Percentiles rank a stretch among this genome's conserved stretches.
Evolutionary conservation across 2,888 invertebrate genomes (phyloP).

Genomic region (Norana najaformis): DNA sequence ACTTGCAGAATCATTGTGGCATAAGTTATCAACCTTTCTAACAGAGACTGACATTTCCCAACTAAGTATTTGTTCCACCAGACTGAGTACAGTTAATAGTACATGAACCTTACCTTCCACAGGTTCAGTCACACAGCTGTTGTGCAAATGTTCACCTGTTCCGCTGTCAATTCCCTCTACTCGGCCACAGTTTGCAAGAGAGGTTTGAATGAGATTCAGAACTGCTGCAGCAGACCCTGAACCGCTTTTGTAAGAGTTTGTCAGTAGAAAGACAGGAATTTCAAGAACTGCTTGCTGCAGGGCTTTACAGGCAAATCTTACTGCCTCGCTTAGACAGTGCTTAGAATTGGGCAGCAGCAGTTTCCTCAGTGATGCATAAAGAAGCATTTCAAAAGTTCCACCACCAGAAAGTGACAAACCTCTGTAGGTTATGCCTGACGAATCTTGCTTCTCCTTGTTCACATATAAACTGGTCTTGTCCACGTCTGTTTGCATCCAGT

Average conservation of each 20-base stretch:
- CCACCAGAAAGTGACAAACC: not conserved
- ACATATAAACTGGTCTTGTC: not conserved
- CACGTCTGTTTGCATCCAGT: not conserved
- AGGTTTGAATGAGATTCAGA: not conserved
- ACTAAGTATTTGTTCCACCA: not conserved
- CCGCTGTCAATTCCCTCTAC: not conserved
- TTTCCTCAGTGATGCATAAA: not conserved
- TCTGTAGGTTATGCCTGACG: not conserved
- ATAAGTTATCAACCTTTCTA: not conserved
- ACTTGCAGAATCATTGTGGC: not conserved
- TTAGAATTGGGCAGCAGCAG: not conserved
- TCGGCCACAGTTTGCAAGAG: not conserved
- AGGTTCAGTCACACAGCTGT: not conserved
- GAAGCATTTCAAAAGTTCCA: constrained; percentile 1
- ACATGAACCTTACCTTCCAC: not conserved
- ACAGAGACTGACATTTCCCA: not conserved
- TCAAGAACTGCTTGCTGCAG: not conserved
- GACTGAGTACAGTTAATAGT: not conserved
- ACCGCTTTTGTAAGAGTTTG: not conserved
- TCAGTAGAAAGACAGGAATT: not conserved
- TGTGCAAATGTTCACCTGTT: not conserved
- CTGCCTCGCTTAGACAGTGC: not conserved
- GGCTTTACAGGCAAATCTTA: constrained; percentile 13
- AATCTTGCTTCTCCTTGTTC: not conserved
- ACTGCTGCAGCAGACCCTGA: not conserved